Percentiles rank a stretch among this genome's conserved stretches.
These are phyloP conservation scores for Adoxophyes honmai DNA, from an alignment of 1,140 invertebrate genomes.

Conservation along the genomic window DNA sequence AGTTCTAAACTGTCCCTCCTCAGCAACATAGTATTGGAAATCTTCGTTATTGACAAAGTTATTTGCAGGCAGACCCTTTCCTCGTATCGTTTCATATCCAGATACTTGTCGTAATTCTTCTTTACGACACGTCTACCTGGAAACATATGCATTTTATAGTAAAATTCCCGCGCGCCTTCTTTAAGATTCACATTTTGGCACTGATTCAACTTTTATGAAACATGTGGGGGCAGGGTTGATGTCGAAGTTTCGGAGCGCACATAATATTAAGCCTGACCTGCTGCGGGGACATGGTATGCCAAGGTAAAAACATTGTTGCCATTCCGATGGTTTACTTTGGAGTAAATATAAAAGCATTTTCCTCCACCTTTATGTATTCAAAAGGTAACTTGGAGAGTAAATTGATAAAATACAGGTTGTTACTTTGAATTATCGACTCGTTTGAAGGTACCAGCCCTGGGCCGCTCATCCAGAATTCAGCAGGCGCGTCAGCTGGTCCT, in stretches of 20 bases:
- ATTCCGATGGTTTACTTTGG: background rate
- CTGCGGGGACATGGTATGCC: background rate
- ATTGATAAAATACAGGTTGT: constrained; percentile 14
- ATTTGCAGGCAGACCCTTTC: background rate
- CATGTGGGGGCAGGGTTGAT: constrained; percentile 7
- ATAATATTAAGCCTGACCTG: constrained; percentile 4
- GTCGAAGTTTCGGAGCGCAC: background rate
- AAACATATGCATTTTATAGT: constrained; percentile 29
- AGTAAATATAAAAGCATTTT: constrained; percentile 4
- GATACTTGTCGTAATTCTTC: background rate
- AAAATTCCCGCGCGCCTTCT: constrained; percentile 16
- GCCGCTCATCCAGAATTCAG: constrained; percentile 47
- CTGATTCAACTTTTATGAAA: constrained; percentile 25
- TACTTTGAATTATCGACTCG: constrained; percentile 17
- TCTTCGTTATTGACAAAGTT: no score
- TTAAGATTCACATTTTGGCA: constrained; percentile 23
- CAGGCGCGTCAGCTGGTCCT: constrained; percentile 36
- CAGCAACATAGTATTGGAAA: no score
- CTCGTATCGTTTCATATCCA: background rate
- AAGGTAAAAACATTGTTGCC: background rate
- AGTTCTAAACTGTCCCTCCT: no score
- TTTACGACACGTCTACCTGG: constrained; percentile 6
- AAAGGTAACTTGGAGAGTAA: constrained; percentile 5
- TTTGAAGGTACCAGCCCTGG: constrained; percentile 20
- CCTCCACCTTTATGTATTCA: background rate